Evolutionary conservation across 2,888 invertebrate species (phyloP), one percentile per base, ranked within the genome.

Genomic region (Dione juno): DNA sequence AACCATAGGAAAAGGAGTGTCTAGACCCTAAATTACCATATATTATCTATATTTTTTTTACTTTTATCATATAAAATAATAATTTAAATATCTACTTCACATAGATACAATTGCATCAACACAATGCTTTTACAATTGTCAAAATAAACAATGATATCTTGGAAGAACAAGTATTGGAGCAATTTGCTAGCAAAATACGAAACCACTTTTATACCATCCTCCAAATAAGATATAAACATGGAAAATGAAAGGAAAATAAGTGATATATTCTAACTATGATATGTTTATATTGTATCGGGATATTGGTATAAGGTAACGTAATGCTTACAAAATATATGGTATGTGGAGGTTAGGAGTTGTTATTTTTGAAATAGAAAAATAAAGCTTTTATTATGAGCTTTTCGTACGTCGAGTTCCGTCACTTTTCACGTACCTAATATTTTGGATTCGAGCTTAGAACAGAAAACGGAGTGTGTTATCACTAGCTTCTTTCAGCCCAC

Each of bases 231-330:
- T 78, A 84, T 84, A 88, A 88, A 89, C 85, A 87, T 70, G 73
- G 84, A 80, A 85, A 84, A 90, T 91, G 88, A 82, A 90, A 90
- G 69, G 81, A 87, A 87, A 90, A 91, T 84, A 89, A 74, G 71
- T 73, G 66, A 67, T 68, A 28, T 71, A 70, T 52, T 63, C 59
- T 37, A 50, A 64, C 52, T 35, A 65, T 45, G 50, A 59, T 19
- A 70, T 69, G 58, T 70, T 66, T 61, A 66, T 70, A 58, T 45
- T 61, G 69, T 48, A 59, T 68, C n/a, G 64, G 37, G n/a, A 50
- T 63, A 50, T 72, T 64, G 28, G 54, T 57, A 52, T 54, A 67
- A 69, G 69, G 63, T 70, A 72, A 65, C 41, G 35, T 53, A 65
- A 65, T 43, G 28, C 58, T 54, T 66, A 61, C 35, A 28, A 48